Evolutionary conservation across 2,888 invertebrate genomes (phyloP), one percentile per base, ranked within the genome.

Genomic region (Ectemnius lituratus): DNA sequence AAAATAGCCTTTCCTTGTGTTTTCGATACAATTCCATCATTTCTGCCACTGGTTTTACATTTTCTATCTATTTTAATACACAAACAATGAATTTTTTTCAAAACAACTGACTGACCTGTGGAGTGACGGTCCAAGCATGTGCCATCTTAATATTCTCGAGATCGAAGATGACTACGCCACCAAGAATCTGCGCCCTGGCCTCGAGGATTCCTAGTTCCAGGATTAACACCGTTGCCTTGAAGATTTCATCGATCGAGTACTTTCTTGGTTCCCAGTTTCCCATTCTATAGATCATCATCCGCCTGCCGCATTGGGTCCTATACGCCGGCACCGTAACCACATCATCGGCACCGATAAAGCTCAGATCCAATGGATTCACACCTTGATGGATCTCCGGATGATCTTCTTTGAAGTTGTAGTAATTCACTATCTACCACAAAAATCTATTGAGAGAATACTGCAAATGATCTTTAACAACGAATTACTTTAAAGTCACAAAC

Each of bases 161-260:
- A 89, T 97, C 96, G 81, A 96, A 96, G 69, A 96, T 92, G 8
- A 94, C 95, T 4, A 95, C 92, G 0, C 96, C 96, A 0, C 96
- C 96, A 27, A 95, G 91, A 70, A 96, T 94, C 90, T 96, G 96
- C 0, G 94, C 94, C 8, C 94, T 91, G 5, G 94, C 95, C 86
- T 97, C 96, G 82, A 96, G 87, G 67, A 95, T 92, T 0, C 96
- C 96, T 23, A 96, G 89, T 89, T 96, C 96, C 56, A 96, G 89
- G 0, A 95, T 92, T 66, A 95, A 90, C 61, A 96, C 92, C 0
- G 95, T 94, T 0, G 94, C 94, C 86, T 94, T 94, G 87, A 96
- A 95, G 52, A 96, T 88, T 80, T 96, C 95, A 45, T 94, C 94
- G 0, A 95, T 90, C 0, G 94, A 87, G 47, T 94, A 93, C 49